Conservation (phyloP, 35 echinoderm and acorn worm genomes). For the Acanthaster planci region DNA sequence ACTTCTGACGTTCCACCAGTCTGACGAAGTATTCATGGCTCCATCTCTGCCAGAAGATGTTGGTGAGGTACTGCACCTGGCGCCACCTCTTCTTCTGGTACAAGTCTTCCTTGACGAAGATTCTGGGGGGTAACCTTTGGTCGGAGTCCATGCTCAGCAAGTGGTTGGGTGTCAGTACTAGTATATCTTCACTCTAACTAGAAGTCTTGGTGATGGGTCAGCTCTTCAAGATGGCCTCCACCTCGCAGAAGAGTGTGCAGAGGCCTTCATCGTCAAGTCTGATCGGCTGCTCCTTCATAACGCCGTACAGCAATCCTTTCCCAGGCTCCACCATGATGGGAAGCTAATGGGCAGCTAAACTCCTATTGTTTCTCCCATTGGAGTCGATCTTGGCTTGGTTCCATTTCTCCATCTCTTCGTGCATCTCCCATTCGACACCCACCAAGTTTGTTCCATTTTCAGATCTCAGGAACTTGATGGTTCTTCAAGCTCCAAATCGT, state of each 20-base stretch:
- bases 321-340: constrained; percentile 57
- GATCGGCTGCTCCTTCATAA: constrained; percentile 27
- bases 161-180: constrained; percentile 61
- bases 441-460: constrained; percentile 59
- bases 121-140: constrained; percentile 25
- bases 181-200: constrained; percentile 1
- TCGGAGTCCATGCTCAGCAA: constrained; percentile 25
- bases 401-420: constrained; percentile 18
- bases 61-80: constrained; percentile 52
- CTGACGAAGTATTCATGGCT: constrained; percentile 43
- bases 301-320: constrained; percentile 35
- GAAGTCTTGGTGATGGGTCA: constrained; percentile 40
- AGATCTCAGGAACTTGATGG: background rate
- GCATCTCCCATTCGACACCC: constrained; percentile 39
- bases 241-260: constrained; percentile 44
- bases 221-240: constrained; percentile 39
- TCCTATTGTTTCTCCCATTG: constrained; percentile 40
- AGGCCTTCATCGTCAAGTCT: constrained; percentile 31
- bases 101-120: constrained; percentile 36
- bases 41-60: constrained; percentile 62
- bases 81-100: constrained; percentile 46
- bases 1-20: constrained; percentile 37
- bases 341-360: constrained; percentile 51
- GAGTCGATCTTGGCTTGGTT: constrained; percentile 10
- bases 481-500: constrained; percentile 38